phyloP scores from a whole-genome alignment of 2,797 vertebrate genomes.

The Danio tinwini region DNA sequence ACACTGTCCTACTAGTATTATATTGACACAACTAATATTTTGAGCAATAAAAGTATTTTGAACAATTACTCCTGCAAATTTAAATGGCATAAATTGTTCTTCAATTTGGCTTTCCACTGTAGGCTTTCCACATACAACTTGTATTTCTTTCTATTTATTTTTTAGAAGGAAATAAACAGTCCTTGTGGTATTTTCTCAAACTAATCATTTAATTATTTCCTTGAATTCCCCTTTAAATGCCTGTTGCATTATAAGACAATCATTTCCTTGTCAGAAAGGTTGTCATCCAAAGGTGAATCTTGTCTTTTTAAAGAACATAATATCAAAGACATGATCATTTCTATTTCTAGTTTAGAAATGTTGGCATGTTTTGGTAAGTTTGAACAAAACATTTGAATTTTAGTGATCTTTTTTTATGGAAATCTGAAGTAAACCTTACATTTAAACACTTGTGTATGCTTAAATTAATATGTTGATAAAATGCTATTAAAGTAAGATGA shows the following conservation, averaged over 20 bases:
- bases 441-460: too few relatives aligned
- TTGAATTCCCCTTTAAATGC: not conserved
- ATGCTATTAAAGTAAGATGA: too few relatives aligned
- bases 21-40: too few relatives aligned
- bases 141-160: not conserved
- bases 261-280: not conserved
- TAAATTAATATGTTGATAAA: too few relatives aligned
- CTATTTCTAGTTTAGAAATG: not conserved
- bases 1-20: too few relatives aligned
- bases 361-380: not conserved
- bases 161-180: not conserved
- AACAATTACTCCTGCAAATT: too few relatives aligned
- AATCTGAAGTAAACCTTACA: not conserved
- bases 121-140: not conserved
- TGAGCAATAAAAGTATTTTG: too few relatives aligned
- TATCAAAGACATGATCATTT: slow-evolving; percentile 24
- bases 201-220: not conserved
- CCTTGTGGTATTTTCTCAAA: not conserved
- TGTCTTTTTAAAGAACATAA: not conserved
- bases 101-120: too few relatives aligned
- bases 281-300: slow-evolving; percentile 1
- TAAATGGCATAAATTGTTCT: too few relatives aligned
- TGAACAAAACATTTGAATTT: not conserved
- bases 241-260: not conserved
- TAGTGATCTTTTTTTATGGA: not conserved